Conservation (phyloP, 2,113 vertebrate genomes). For the Cyanoliseus patagonus region DNA sequence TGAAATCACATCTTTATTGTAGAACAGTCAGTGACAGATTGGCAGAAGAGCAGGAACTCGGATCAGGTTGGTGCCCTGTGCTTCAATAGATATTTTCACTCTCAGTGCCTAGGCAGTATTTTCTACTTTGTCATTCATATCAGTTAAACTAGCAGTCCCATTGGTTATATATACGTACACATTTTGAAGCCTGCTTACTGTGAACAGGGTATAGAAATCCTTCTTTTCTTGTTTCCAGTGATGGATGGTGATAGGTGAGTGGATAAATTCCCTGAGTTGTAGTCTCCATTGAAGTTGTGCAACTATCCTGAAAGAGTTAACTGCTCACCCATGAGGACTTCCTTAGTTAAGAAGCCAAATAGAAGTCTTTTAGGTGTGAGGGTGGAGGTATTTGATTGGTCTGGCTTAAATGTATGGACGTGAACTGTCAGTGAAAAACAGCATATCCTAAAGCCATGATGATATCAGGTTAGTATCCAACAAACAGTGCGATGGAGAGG, state of each 20-base stretch:
- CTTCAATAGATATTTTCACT: not conserved
- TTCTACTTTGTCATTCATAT: not conserved
- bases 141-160: not conserved
- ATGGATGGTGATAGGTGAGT: not conserved
- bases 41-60: not conserved
- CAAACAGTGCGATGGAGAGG: not conserved
- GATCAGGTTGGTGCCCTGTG: not conserved
- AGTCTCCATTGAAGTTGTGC: not conserved
- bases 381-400: not conserved
- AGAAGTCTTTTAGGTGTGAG: not conserved
- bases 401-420: not conserved
- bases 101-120: not conserved
- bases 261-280: not conserved
- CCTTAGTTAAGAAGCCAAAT: not conserved
- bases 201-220: not conserved
- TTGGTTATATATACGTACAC: not conserved
- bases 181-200: not conserved
- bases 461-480: not conserved
- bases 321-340: not conserved
- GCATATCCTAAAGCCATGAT: slow-evolving; percentile 23
- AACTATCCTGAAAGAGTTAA: not conserved
- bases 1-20: not conserved
- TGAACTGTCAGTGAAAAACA: not conserved
- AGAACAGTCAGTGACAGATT: not conserved
- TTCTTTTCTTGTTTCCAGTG: not conserved